A percentile compares a stretch with the other conserved stretches of the same genome.
Conservation (phyloP, 2,888 invertebrate species). For the Drosophila atripex region DNA sequence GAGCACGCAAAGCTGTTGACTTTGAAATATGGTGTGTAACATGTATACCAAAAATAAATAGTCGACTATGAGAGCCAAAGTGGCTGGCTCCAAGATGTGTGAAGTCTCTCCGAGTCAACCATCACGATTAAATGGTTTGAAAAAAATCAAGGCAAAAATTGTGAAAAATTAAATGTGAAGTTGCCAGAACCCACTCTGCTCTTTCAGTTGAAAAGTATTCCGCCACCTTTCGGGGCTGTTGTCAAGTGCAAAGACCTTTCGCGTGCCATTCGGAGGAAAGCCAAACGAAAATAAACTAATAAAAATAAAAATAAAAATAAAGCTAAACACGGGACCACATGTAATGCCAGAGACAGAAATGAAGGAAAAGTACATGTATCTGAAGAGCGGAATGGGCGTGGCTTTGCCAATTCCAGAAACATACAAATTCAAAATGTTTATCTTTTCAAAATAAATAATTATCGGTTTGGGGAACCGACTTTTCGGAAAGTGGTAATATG, state of each 20-base stretch:
- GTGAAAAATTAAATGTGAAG: no score
- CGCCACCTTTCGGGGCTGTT: slow-evolving; percentile 38
- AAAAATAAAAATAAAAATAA: slow-evolving; percentile 43
- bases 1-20: slow-evolving; percentile 66
- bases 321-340: slow-evolving; percentile 30
- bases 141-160: slow-evolving; percentile 30
- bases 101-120: slow-evolving; percentile 33
- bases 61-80: slow-evolving; percentile 32
- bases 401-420: slow-evolving; percentile 5
- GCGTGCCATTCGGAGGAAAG: slow-evolving; percentile 55
- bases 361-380: slow-evolving; percentile 5
- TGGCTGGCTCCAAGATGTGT: slow-evolving; percentile 29
- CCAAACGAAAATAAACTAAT: slow-evolving; percentile 40
- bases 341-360: slow-evolving; percentile 10
- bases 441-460: neutral
- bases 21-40: slow-evolving; percentile 58
- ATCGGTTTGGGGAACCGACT: neutral
- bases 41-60: slow-evolving; percentile 24
- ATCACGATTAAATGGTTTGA: slow-evolving; percentile 42
- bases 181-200: slow-evolving; percentile 2
- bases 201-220: no score
- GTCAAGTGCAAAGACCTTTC: slow-evolving; percentile 72
- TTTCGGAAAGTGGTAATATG: neutral
- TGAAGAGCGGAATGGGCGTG: slow-evolving; percentile 26
- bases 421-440: neutral